Conservation (phyloP, 2,113 vertebrate genomes). For the Macroglossus sobrinus region DNA sequence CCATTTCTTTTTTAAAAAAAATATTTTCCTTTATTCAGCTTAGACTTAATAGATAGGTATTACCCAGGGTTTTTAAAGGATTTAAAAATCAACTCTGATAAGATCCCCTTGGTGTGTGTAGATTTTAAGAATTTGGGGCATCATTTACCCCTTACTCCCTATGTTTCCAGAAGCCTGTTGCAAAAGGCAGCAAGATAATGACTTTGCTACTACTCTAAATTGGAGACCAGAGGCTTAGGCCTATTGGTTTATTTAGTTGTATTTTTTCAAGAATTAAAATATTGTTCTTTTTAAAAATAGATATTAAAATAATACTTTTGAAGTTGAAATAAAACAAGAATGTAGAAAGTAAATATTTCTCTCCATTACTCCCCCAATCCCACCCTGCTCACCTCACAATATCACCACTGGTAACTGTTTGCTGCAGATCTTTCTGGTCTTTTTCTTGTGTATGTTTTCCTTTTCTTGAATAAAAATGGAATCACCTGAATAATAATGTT, state of each 20-base stretch:
- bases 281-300: background rate
- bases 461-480: conserved; percentile 25
- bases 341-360: background rate
- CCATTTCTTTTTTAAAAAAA: background rate
- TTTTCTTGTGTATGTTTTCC: conserved; percentile 2
- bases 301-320: conserved; percentile 12
- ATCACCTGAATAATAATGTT: background rate
- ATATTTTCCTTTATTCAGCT: conserved; percentile 2
- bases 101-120: background rate
- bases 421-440: background rate
- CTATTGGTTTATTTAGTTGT: background rate
- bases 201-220: background rate
- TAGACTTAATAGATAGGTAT: background rate
- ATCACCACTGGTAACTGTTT: background rate
- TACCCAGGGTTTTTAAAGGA: background rate
- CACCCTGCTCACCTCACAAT: background rate
- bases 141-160: background rate
- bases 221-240: background rate
- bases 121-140: conserved; percentile 26
- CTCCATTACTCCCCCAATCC: background rate
- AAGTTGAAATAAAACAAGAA: conserved; percentile 35
- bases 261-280: conserved; percentile 14
- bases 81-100: background rate
- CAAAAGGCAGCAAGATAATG: background rate
- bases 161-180: conserved; percentile 26